Conservation (phyloP, 92 coral and sea anemone species). For the Umimayanthus kanabou region DNA sequence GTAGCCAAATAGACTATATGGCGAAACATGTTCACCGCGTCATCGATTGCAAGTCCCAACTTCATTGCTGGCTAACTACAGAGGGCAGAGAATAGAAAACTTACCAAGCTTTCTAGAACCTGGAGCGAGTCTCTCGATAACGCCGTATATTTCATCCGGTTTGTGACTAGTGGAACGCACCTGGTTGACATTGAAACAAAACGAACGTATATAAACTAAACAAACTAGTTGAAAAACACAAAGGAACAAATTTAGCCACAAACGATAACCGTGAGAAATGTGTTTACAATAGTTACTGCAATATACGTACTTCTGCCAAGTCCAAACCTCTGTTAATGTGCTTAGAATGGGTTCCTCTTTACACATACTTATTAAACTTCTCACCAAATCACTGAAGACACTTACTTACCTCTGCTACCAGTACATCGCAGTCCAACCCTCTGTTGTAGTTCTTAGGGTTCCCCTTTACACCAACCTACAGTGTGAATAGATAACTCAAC, state of each 20-base stretch:
- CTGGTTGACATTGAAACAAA: slow-evolving; percentile 34
- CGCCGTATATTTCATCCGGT: slow-evolving; percentile 97
- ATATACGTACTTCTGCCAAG: no score
- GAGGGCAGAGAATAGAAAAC: background rate
- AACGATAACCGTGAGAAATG: background rate
- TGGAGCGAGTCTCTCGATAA: slow-evolving; percentile 91
- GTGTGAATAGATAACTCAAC: background rate
- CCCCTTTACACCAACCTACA: slow-evolving; percentile 96
- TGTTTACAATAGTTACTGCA: background rate
- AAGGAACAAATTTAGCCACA: no score
- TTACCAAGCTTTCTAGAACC: slow-evolving; percentile 91
- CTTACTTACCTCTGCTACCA: slow-evolving; percentile 87
- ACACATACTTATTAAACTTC: no score
- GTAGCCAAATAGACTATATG: no score
- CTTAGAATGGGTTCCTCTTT: no score
- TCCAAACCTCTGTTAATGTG: no score
- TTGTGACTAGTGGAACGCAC: slow-evolving; percentile 98
- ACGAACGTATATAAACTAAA: background rate
- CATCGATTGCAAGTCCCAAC: background rate
- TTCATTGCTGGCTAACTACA: background rate
- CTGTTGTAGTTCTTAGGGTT: slow-evolving; percentile 81
- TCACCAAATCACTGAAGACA: background rate
- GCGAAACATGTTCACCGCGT: background rate
- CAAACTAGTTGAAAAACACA: background rate
- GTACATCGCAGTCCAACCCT: slow-evolving; percentile 95